phyloP scores from a whole-genome alignment of 2,113 vertebrate genomes.

The Pipa parva region DNA sequence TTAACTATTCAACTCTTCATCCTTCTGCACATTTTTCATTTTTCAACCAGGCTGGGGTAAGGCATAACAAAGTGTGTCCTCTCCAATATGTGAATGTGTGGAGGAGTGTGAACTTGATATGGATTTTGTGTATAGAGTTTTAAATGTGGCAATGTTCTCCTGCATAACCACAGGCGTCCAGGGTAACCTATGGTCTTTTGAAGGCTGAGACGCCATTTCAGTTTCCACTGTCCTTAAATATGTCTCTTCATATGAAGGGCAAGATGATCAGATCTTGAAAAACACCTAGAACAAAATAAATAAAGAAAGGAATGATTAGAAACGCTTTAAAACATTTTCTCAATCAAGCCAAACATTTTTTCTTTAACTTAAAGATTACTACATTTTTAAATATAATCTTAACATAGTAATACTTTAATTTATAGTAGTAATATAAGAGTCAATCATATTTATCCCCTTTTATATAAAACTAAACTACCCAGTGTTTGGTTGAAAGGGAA shows the following conservation, averaged over 20 bases:
- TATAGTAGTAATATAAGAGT: no score
- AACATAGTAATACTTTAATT: no score
- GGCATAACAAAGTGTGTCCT: constrained; percentile 64
- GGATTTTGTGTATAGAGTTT: constrained; percentile 62
- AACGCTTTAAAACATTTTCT: no score
- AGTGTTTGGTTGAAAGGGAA: no score
- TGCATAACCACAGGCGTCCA: constrained; percentile 54
- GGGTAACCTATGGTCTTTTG: constrained; percentile 13
- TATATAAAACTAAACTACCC: no score
- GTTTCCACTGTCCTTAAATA: constrained; percentile 67
- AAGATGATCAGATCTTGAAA: constrained; percentile 95
- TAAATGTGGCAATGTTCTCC: constrained; percentile 59
- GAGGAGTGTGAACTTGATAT: constrained; percentile 56
- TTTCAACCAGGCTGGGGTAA: constrained; percentile 70
- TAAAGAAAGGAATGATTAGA: not conserved
- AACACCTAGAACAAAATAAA: constrained; percentile 77
- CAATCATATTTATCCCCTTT: no score
- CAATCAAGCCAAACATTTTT: no score
- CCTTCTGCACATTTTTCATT: constrained; percentile 58
- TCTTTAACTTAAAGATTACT: no score
- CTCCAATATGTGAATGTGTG: constrained; percentile 61
- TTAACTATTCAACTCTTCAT: constrained; percentile 26
- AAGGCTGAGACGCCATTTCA: constrained; percentile 27
- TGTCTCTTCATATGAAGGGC: constrained; percentile 98
- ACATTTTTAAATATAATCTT: no score